A percentile compares a stretch with the other conserved stretches of the same genome.
phyloP scores from a whole-genome alignment of 2,113 vertebrate genomes.

The Lates calcarifer region DNA sequence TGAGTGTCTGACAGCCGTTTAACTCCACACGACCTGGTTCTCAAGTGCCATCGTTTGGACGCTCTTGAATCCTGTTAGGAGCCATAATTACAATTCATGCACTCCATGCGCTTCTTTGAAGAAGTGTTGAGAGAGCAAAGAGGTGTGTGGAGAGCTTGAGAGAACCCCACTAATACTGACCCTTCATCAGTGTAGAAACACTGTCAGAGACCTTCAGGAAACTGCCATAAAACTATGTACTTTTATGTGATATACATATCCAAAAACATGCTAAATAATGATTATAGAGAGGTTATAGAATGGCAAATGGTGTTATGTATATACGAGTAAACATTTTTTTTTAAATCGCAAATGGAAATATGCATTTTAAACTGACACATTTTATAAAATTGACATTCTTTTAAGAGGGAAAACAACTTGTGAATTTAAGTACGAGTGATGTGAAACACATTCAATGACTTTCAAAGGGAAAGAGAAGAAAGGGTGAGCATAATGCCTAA shows the following conservation, averaged over 20 bases:
- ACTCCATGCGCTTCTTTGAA: conserved; percentile 74
- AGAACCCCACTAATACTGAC: conserved; percentile 36
- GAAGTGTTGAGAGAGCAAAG: conserved; percentile 64
- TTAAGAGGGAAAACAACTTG: conserved; percentile 63
- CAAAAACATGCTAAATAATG: not conserved
- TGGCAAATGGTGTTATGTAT: not conserved
- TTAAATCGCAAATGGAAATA: conserved; percentile 21
- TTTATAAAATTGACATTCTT: conserved; percentile 52
- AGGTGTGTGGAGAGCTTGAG: conserved; percentile 49
- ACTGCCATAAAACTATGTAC: not conserved
- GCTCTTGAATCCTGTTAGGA: conserved; percentile 82
- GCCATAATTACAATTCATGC: conserved; percentile 83
- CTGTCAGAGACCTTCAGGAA: conserved; percentile 23
- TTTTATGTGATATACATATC: not conserved
- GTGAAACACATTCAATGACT: conserved; percentile 74
- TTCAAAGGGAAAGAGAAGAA: conserved; percentile 79
- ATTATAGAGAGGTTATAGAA: not conserved
- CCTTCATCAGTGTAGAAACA: conserved; percentile 50
- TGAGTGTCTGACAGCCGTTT: conserved; percentile 84
- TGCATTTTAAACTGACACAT: conserved; percentile 43
- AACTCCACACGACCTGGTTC: conserved; percentile 83
- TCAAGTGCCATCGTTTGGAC: conserved; percentile 76
- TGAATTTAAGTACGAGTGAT: conserved; percentile 67
- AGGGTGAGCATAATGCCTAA: conserved; percentile 87
- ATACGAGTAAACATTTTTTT: not conserved